Evolutionary conservation across 2,888 invertebrate species (phyloP).

Genomic region (Caradrina kadenii): DNA sequence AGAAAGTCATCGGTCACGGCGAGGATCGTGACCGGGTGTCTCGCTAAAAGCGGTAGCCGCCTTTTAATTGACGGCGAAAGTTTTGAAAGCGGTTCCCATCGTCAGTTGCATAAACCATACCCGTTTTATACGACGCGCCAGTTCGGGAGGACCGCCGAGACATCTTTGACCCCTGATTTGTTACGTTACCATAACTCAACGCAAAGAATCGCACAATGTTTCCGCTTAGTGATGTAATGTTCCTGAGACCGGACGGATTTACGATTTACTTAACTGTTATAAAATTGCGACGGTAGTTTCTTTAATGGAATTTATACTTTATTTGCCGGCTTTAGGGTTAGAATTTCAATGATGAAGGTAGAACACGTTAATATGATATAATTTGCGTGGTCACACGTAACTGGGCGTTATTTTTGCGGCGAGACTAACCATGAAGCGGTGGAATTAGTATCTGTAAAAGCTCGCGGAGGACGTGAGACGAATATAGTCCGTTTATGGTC

Average conservation of each 20-base stretch:
- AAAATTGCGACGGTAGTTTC: slow-evolving; percentile 67
- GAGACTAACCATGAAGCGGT: slow-evolving; percentile 70
- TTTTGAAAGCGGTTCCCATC: slow-evolving; percentile 74
- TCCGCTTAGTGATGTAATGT: slow-evolving; percentile 76
- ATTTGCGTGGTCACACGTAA: slow-evolving; percentile 81
- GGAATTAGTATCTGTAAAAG: slow-evolving; percentile 66
- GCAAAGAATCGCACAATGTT: slow-evolving; percentile 66
- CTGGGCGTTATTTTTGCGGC: slow-evolving; percentile 68
- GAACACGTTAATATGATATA: slow-evolving; percentile 77
- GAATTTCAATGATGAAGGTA: slow-evolving; percentile 51
- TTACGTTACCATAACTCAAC: slow-evolving; percentile 52
- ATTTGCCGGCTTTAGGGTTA: slow-evolving; percentile 45
- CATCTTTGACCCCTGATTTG: slow-evolving; percentile 57
- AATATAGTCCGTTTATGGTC: slow-evolving; percentile 61
- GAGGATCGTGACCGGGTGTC: slow-evolving; percentile 63
- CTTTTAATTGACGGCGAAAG: slow-evolving; percentile 83
- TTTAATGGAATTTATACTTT: slow-evolving; percentile 47
- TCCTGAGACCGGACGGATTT: slow-evolving; percentile 72
- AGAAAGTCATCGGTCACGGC: slow-evolving; percentile 70
- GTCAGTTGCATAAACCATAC: slow-evolving; percentile 71
- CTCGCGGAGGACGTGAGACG: slow-evolving; percentile 43
- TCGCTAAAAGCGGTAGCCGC: slow-evolving; percentile 71
- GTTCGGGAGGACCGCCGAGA: slow-evolving; percentile 41
- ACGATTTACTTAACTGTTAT: slow-evolving; percentile 80
- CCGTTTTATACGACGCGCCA: slow-evolving; percentile 48